These are phyloP conservation scores for Loriculus beryllinus DNA, from an alignment of 2,797 vertebrate genomes.

Conservation along the genomic window DNA sequence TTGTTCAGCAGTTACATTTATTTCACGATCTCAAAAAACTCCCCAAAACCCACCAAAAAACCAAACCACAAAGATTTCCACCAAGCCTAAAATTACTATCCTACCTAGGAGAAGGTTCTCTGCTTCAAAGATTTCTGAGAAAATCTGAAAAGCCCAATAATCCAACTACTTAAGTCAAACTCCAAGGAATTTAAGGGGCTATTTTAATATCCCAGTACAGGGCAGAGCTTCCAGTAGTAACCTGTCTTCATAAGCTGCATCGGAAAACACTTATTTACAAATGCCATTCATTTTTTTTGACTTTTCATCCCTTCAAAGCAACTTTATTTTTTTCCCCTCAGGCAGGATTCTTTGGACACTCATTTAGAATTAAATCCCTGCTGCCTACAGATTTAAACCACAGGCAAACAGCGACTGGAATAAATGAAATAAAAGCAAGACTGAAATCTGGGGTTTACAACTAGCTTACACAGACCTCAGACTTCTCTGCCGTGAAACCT, in stretches of 20 bases:
- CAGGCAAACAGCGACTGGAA: accelerated
- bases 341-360: not conserved
- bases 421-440: not conserved
- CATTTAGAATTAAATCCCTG: not conserved
- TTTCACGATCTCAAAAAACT: not conserved
- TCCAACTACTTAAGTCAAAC: not conserved
- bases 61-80: not conserved
- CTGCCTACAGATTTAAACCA: not conserved
- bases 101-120: not conserved
- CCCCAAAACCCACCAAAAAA: not conserved
- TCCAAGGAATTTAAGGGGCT: not conserved
- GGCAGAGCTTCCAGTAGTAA: not conserved
- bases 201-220: not conserved
- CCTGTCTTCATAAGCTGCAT: not conserved
- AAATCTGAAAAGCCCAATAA: not conserved
- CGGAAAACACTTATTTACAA: not conserved
- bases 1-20: not conserved
- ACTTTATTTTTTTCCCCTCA: not conserved
- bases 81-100: not conserved
- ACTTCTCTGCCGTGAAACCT: not conserved
- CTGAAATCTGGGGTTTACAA: accelerated
- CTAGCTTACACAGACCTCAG: not conserved
- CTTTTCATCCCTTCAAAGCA: not conserved
- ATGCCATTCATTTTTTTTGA: not conserved
- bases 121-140: not conserved